Base-by-base conservation (phyloP, 2,888 invertebrate genomes). In the Tillus elongatus region DNA sequence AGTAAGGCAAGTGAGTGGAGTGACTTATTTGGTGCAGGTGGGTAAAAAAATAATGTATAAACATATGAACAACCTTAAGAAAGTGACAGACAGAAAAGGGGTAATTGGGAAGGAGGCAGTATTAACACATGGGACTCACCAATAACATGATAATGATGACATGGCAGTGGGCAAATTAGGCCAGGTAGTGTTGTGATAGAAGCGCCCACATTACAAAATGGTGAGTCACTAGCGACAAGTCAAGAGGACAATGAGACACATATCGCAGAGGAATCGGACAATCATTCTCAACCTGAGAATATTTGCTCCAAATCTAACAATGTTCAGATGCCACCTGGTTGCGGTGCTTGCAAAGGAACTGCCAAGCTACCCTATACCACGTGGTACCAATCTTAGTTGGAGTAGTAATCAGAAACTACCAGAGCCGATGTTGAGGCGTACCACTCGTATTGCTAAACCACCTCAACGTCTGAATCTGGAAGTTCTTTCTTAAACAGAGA, bases 261-360 rank as follows among this genome's bases (percentile, higher is more conserved):
- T n/a, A n/a, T n/a, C n/a, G n/a, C n/a, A n/a, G n/a, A n/a, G n/a
- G n/a, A n/a, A n/a, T n/a, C n/a, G n/a, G n/a, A n/a, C n/a, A n/a
- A n/a, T n/a, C n/a, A n/a, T 19, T 19, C 9, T 19, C 24, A 19
- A 19, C 24, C 24, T 19, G 24, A 19, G n/a, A n/a, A n/a, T n/a
- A n/a, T n/a, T n/a, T n/a, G n/a, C n/a, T n/a, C n/a, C n/a, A n/a
- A n/a, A n/a, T n/a, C n/a, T n/a, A n/a, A n/a, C n/a, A n/a, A n/a
- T n/a, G 24, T 19, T 19, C 6, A 19, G 24, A 19, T 8, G 24
- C 9, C 24, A 19, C 24, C 24, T 19, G 6, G 24, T 19, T 8
- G 9, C 6, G 24, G 9, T 8, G 6, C 24, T 19, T n/a, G 9
- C 6, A 19, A 19, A n/a, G n/a, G n/a, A n/a, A n/a, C n/a, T n/a